A percentile compares a stretch with the other conserved stretches of the same genome.
Evolutionary conservation across 2,797 vertebrate species (phyloP).

Genomic region (Perodicticus potto): DNA sequence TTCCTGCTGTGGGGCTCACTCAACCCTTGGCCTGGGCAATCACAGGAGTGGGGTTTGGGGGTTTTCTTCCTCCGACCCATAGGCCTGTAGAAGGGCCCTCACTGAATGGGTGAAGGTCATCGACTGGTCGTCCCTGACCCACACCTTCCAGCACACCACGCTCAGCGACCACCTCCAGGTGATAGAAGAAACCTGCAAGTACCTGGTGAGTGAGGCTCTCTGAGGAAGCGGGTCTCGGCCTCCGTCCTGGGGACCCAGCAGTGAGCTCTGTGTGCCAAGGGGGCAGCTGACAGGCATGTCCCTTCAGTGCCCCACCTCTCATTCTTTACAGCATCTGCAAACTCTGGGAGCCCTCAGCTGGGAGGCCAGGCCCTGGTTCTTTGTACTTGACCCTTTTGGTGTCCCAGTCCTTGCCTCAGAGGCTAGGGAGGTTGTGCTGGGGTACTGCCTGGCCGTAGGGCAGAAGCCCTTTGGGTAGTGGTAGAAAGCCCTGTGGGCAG

Average conservation of each 20-base stretch:
- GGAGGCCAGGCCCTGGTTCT: background rate
- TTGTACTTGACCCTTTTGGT: background rate
- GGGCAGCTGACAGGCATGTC: background rate
- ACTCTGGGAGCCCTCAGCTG: background rate
- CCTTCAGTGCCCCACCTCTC: background rate
- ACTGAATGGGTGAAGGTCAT: background rate
- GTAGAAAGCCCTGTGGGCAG: background rate
- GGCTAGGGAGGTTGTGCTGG: background rate
- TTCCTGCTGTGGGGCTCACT: background rate
- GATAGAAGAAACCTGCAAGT: conserved; percentile 54
- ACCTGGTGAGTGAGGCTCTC: conserved; percentile 50
- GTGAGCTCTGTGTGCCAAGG: background rate
- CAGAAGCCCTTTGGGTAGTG: background rate
- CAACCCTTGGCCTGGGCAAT: background rate
- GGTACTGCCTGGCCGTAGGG: too few relatives aligned
- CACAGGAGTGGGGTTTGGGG: background rate
- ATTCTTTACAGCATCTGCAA: background rate
- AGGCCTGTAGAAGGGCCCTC: conserved; percentile 3
- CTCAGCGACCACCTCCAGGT: conserved; percentile 65
- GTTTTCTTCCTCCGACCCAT: background rate
- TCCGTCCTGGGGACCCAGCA: background rate
- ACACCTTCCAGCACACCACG: background rate
- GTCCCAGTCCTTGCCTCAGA: background rate
- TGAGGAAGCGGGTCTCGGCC: background rate
- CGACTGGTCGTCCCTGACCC: conserved; percentile 43